Conservation (phyloP, 2,113 vertebrate genomes). For the Myrmecobius fasciatus region DNA sequence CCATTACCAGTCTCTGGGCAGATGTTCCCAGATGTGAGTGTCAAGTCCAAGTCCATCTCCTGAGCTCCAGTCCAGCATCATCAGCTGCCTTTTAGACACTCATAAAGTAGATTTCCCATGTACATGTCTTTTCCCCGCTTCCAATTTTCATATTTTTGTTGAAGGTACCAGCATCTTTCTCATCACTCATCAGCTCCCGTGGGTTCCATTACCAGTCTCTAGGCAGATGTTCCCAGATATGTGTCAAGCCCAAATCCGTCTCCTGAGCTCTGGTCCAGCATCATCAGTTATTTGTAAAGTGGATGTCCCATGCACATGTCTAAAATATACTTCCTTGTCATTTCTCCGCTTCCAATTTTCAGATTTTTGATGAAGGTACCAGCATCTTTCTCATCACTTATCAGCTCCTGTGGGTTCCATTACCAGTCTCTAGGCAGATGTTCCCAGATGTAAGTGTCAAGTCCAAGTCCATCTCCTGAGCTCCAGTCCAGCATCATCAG, state of each 20-base stretch:
- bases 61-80: background rate
- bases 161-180: background rate
- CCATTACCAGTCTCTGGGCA: background rate
- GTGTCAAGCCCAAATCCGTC: background rate
- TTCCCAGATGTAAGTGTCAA: background rate
- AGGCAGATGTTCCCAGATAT: background rate
- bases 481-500: too few species aligned
- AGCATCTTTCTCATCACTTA: background rate
- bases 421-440: background rate
- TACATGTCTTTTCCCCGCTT: background rate
- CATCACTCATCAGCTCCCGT: background rate
- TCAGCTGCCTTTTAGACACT: background rate
- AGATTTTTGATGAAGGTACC: too few species aligned
- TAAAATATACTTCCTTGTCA: too few species aligned
- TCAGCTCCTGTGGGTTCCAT: background rate
- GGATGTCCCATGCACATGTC: background rate
- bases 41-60: background rate
- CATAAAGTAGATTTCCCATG: background rate
- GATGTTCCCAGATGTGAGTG: background rate
- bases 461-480: too few species aligned
- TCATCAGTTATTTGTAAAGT: background rate
- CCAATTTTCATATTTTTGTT: background rate
- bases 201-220: background rate
- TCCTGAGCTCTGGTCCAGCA: background rate
- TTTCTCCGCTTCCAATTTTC: too few species aligned